Conservation (phyloP, 2,113 vertebrate species). For the Salvelinus sp. region DNA sequence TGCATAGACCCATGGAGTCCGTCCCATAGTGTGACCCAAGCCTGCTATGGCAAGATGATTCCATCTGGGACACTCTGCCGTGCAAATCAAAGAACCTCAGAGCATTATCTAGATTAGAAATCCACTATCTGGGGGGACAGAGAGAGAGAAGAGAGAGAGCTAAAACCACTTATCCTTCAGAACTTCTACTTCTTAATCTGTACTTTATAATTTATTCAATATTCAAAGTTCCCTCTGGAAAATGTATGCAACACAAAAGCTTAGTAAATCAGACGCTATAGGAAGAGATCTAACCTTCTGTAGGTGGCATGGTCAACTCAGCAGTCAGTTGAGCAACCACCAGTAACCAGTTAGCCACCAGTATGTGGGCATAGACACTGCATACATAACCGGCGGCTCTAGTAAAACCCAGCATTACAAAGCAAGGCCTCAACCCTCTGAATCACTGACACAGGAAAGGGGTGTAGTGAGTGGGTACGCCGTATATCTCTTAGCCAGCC, state of each 20-base stretch:
- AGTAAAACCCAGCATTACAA: not conserved
- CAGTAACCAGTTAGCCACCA: not conserved
- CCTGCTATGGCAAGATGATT: no score
- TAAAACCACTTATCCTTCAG: no score
- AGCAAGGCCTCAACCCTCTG: not conserved
- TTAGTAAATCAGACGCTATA: not conserved
- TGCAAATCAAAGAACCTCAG: no score
- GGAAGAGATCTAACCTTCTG: not conserved
- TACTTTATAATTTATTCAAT: no score
- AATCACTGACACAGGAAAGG: not conserved
- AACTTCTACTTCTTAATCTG: no score
- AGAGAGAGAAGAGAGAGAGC: no score
- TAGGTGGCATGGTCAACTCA: not conserved
- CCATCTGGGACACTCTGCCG: no score
- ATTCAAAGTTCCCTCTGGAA: not conserved
- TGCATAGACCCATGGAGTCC: no score
- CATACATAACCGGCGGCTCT: not conserved
- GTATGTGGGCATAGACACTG: not conserved
- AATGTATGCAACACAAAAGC: not conserved
- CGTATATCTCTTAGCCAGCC: constrained; percentile 30
- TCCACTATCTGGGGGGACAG: no score
- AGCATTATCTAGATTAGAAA: no score
- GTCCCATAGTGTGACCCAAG: no score
- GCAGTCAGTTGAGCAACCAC: not conserved
- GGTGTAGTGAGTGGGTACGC: constrained; percentile 4